Base-by-base conservation (phyloP, 2,113 vertebrate species). In the Eidolon helvum region DNA sequence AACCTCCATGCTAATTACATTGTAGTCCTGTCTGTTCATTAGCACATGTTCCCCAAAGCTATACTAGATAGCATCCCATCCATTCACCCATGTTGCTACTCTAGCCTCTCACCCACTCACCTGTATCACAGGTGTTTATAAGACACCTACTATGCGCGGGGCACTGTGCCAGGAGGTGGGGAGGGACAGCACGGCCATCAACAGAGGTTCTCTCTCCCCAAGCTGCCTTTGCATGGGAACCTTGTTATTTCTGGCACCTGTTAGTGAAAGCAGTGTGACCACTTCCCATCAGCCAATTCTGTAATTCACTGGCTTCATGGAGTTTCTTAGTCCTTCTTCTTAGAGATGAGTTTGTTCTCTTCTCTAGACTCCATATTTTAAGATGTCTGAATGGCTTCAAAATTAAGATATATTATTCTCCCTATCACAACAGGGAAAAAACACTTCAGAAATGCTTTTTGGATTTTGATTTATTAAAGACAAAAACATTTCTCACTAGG, bases 381-480 rank as follows among this genome's bases (percentile, higher is more conserved):
- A 91, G 92, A 61, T 63, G 35, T 77, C 45, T 84, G 35, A 89
- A 74, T 43, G 71, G 72, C 45, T 91, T 94, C 66, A 86, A 77
- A 94, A 97, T 93, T 75, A 93, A 97, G 91, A 94, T 82, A 10
- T 57, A 83, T 87, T 79, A 74, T 91, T 78, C 65, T 87, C 38
- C 38, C n/a, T 15, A 77, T n/a, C 28, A 35, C 18, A 59, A 48
- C 55, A 75, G 30, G 53, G 26, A 61, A 24, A 40, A 90, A 91
- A 91, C n/a, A 66, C 18, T 74, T 92, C 75, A 69, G 69, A 95
- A 85, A 59, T 65, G 26, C 22, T 94, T 90, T 68, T 89, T 48
- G 43, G 40, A 82, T 80, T 96, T 95, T 97, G 82, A 97, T 79
- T 96, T 92, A 97, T 91, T 80, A 74, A 88, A 87, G 85, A 86